phyloP scores from a whole-genome alignment of 2,888 invertebrate genomes.

The Mesorhabditis spiculigera region DNA sequence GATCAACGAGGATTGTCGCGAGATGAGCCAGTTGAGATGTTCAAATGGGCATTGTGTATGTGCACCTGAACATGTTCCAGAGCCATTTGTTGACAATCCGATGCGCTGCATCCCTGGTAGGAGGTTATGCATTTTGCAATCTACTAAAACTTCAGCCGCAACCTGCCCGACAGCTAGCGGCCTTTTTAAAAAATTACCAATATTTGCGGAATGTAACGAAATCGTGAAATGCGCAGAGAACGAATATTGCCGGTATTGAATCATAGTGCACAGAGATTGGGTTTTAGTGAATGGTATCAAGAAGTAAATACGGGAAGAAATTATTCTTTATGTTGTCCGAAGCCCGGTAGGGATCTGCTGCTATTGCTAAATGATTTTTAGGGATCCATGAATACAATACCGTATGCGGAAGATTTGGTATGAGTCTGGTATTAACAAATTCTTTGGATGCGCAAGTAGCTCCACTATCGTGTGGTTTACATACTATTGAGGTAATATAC shows the following conservation, averaged over 20 bases:
- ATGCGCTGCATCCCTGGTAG: neutral
- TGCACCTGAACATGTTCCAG: neutral
- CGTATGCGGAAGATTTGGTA: neutral
- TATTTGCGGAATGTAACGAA: neutral
- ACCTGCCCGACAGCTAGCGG: neutral
- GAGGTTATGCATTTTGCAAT: no score
- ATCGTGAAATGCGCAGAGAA: slow-evolving; percentile 4
- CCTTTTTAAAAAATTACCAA: neutral
- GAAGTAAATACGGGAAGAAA: neutral
- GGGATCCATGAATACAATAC: neutral
- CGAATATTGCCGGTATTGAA: neutral
- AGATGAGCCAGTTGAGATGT: neutral
- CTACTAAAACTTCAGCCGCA: neutral
- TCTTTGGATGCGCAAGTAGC: neutral
- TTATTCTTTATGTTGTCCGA: slow-evolving; percentile 5
- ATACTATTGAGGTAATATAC: neutral
- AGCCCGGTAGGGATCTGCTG: neutral
- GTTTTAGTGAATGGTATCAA: neutral
- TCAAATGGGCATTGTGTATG: neutral
- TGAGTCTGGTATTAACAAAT: slow-evolving; percentile 2
- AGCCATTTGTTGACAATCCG: neutral
- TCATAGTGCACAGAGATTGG: neutral
- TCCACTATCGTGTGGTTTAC: neutral
- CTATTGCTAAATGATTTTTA: neutral
- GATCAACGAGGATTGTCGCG: neutral